Evolutionary conservation across 2,888 invertebrate genomes (phyloP), one percentile per base, ranked within the genome.

Genomic region (Girardia tigrina): DNA sequence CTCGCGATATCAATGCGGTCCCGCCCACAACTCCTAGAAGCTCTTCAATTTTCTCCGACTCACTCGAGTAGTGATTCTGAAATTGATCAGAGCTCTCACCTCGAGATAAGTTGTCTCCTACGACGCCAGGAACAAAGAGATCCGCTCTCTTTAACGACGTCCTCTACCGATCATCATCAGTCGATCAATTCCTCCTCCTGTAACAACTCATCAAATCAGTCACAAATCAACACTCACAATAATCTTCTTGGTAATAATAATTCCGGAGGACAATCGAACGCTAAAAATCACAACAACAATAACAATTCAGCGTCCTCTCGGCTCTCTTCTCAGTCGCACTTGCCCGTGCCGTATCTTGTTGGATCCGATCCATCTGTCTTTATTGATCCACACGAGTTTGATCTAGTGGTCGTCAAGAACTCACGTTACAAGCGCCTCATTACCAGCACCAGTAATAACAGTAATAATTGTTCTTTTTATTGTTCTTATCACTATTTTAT

Each of bases 391-490:
- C 56, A 56, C n/a, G 56, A 56, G n/a, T 56, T 56, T 23, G 56
- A 56, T 56, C n/a, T 56, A 23, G 56, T 56, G 8, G 56, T 56
- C n/a, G 56, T 56, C 56, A 56, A 56, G n/a, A 56, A 56, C n/a
- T 56, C 56, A 6, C n/a, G 23, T 6, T 56, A 56, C n/a, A 56
- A 56, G 56, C n/a, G n/a, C n/a, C n/a, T n/a, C n/a, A n/a, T n/a
- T n/a, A n/a, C n/a, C n/a, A n/a, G n/a, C n/a, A n/a, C n/a, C n/a
- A n/a, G n/a, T n/a, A n/a, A n/a, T n/a, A n/a, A n/a, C n/a, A n/a
- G n/a, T n/a, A n/a, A n/a, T n/a, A n/a, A n/a, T n/a, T n/a, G n/a
- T n/a, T n/a, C n/a, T n/a, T n/a, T n/a, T n/a, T n/a, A n/a, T n/a
- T n/a, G n/a, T n/a, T n/a, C n/a, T n/a, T n/a, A n/a, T n/a, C n/a